A percentile compares a stretch with the other conserved stretches of the same genome.
These are phyloP conservation scores for Grammomys surdaster DNA, from an alignment of 2,113 vertebrate genomes.

Conservation along the genomic window DNA sequence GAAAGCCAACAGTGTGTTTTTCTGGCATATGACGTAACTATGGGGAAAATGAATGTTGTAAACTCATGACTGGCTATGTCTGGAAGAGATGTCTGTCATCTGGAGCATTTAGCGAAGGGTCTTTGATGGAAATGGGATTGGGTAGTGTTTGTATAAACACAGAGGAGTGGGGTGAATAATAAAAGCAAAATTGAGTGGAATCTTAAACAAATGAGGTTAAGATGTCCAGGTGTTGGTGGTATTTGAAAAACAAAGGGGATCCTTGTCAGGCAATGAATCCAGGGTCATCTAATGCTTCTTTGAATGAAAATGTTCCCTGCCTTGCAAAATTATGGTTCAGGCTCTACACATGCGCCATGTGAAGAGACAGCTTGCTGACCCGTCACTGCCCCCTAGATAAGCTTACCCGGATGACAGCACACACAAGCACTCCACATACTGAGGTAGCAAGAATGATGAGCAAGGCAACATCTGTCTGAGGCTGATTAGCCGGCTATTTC, in stretches of 20 bases:
- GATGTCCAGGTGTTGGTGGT: conserved; percentile 3
- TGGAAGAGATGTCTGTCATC: neutral
- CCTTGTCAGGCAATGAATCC: neutral
- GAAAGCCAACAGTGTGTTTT: conserved; percentile 25
- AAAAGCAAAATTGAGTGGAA: neutral
- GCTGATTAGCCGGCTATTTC: conserved; percentile 49
- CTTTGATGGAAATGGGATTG: conserved; percentile 33
- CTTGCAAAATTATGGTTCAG: neutral
- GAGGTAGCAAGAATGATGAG: conserved; percentile 1
- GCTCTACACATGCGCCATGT: neutral
- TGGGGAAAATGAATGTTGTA: conserved; percentile 1
- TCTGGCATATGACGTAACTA: neutral
- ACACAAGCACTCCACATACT: neutral
- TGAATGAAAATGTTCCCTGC: conserved; percentile 53
- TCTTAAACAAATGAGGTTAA: neutral
- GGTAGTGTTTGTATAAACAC: neutral
- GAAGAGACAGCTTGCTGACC: conserved; percentile 48
- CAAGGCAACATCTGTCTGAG: conserved; percentile 51
- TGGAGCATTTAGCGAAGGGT: neutral
- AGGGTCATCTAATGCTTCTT: neutral
- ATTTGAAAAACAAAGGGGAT: conserved; percentile 20
- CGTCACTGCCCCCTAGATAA: neutral
- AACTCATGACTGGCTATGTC: neutral
- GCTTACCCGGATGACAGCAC: conserved; percentile 57
- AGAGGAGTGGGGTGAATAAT: neutral